Evolutionary conservation across 2,797 vertebrate species (phyloP).

Genomic region (Sebastolobus alascanus): DNA sequence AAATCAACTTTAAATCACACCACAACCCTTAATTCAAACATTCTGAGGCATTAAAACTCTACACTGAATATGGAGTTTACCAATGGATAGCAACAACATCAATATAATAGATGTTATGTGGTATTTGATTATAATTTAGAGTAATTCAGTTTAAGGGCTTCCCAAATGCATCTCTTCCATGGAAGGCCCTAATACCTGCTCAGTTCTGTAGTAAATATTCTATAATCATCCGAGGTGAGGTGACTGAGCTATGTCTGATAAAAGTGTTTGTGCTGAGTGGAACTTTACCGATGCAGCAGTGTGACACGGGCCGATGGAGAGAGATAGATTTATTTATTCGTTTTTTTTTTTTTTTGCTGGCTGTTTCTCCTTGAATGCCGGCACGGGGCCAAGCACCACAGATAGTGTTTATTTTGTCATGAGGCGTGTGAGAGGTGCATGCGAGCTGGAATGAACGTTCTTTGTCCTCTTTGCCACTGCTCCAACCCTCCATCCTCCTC

Average conservation of each 20-base stretch:
- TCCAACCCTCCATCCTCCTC: not conserved
- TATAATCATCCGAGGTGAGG: not conserved
- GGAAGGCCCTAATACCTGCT: not conserved
- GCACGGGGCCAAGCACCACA: slow-evolving; percentile 66
- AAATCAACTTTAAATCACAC: not conserved
- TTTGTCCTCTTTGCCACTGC: slow-evolving; percentile 11
- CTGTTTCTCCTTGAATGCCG: slow-evolving; percentile 48
- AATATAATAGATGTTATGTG: not conserved
- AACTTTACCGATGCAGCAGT: not conserved
- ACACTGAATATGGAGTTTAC: not conserved
- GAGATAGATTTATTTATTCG: slow-evolving; percentile 18
- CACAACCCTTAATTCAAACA: not conserved
- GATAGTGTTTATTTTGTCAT: slow-evolving; percentile 73
- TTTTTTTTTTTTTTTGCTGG: slow-evolving; percentile 37
- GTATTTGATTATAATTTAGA: not conserved
- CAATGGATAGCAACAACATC: not conserved
- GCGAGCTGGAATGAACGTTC: slow-evolving; percentile 58
- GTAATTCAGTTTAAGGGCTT: not conserved
- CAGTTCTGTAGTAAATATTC: not conserved
- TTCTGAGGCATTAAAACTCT: not conserved
- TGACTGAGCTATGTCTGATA: not conserved
- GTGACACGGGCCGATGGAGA: slow-evolving; percentile 21
- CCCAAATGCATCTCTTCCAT: not conserved
- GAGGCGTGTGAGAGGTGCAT: slow-evolving; percentile 62
- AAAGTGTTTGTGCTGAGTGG: not conserved